phyloP scores from a whole-genome alignment of 1,140 invertebrate species.

The Lepidotrigona ventralis region DNA sequence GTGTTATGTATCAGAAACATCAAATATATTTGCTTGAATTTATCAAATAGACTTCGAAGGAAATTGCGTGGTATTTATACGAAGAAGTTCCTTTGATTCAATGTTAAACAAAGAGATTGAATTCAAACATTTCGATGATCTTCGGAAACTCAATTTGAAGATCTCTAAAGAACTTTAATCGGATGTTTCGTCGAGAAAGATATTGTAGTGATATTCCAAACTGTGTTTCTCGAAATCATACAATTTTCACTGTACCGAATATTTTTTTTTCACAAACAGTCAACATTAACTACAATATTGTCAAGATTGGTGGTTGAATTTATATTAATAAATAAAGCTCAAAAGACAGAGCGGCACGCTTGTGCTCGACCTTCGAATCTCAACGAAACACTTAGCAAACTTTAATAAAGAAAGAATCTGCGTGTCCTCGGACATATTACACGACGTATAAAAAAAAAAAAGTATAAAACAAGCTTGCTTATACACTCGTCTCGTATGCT shows the following conservation, averaged over 20 bases:
- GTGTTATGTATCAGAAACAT: not conserved
- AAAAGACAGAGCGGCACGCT: not conserved
- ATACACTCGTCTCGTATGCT: too few relatives aligned
- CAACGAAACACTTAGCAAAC: not conserved
- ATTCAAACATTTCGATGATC: not conserved
- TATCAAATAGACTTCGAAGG: not conserved
- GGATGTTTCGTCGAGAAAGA: not conserved
- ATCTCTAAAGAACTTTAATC: not conserved
- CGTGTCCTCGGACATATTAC: too few relatives aligned
- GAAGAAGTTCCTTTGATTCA: not conserved
- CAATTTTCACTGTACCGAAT: not conserved
- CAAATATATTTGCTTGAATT: not conserved
- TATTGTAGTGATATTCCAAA: not conserved
- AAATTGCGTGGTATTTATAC: not conserved
- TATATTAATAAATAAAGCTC: not conserved
- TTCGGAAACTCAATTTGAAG: not conserved
- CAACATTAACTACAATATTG: not conserved
- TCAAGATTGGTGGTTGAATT: not conserved
- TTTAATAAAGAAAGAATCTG: not conserved
- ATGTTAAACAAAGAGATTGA: not conserved
- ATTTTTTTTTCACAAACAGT: not conserved
- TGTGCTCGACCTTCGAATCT: not conserved
- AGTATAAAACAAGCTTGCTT: too few relatives aligned
- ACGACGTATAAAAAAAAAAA: too few relatives aligned
- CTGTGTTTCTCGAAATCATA: not conserved